Percentiles rank a stretch among this genome's conserved stretches.
Evolutionary conservation across 1,140 invertebrate genomes (phyloP).

Genomic region (Cardiocondyla obscurior): DNA sequence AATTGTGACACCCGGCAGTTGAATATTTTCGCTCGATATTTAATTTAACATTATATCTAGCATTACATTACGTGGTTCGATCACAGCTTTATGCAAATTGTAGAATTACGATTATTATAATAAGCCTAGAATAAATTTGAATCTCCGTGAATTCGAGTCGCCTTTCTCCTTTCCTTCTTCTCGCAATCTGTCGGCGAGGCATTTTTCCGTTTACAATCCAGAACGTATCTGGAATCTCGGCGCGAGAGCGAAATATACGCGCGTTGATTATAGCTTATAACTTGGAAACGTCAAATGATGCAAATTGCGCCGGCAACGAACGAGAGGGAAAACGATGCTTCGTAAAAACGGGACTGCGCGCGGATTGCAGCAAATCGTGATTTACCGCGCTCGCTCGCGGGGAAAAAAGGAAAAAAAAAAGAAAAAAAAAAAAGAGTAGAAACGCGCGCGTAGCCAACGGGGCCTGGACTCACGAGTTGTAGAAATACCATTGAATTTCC

Average conservation of each 20-base stretch:
- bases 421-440: too few species aligned
- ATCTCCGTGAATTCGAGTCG: not conserved
- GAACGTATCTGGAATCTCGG: not conserved
- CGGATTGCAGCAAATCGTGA: slow-evolving; percentile 33
- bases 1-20: not conserved
- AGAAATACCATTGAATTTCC: slow-evolving; percentile 41
- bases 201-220: not conserved
- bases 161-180: not conserved
- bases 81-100: not conserved
- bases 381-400: slow-evolving; percentile 23
- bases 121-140: not conserved
- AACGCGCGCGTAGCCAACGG: not conserved
- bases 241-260: not conserved
- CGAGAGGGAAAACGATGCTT: slow-evolving; percentile 26
- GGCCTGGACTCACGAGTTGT: slow-evolving; percentile 18
- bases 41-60: not conserved
- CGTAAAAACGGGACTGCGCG: not conserved
- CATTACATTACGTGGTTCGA: too few species aligned
- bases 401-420: not conserved
- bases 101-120: not conserved
- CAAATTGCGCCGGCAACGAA: not conserved
- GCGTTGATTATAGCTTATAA: not conserved
- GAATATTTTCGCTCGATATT: not conserved
- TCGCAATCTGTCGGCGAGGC: not conserved
- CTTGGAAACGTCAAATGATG: slow-evolving; percentile 11